Base-by-base conservation (phyloP, 64 coral and sea anemone genomes). In the Stichodactyla mertensii region DNA sequence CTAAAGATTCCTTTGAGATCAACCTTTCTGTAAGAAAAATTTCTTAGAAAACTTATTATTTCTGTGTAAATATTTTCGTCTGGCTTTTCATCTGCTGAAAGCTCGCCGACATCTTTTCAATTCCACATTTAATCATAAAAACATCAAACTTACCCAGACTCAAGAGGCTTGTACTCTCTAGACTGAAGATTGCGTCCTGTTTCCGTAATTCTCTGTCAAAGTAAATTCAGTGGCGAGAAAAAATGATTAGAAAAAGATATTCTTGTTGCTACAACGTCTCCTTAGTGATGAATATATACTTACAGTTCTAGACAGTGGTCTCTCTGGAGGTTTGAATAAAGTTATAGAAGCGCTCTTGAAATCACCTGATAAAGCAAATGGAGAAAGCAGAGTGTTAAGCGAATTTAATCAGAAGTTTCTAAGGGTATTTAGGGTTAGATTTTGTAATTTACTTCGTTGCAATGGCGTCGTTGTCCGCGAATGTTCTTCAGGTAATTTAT, bases 401-500 rank as follows among this genome's bases (percentile, higher is more conserved):
- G 13, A 57, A 14, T 0, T 15, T 16, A 45, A 4, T 45, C 9
- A 9, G 2, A 74, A 51, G 54, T 1, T 5, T 64, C 53, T 4
- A 22, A 79, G 15, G 2, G 61, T 23, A 51, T 31, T 10, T 64
- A 52, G 52, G 52, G 54, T 84, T 7, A 31, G 4, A 23, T 56
- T 85, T 6, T 18, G 14, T 59, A 14, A 19, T 59, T 87, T 99
- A 99, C 97, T 87, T 87, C 64, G 60, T 31, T 67, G 80, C 61
- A 99, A 79, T 12, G 87, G 85, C 9, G 97, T 99, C 56, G 97
- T 99, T 23, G 88, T 99, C 5, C 93, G 87, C 11, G 89, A 92
- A 69, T 99, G 97, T 52, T 99, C 93, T 82, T 99, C 93, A 0
- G 97, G 97, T 66, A 99, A 70, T 84, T 99, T 99, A 45, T 99